phyloP scores from a whole-genome alignment of 2,113 vertebrate species.

The Tyrannus savana region DNA sequence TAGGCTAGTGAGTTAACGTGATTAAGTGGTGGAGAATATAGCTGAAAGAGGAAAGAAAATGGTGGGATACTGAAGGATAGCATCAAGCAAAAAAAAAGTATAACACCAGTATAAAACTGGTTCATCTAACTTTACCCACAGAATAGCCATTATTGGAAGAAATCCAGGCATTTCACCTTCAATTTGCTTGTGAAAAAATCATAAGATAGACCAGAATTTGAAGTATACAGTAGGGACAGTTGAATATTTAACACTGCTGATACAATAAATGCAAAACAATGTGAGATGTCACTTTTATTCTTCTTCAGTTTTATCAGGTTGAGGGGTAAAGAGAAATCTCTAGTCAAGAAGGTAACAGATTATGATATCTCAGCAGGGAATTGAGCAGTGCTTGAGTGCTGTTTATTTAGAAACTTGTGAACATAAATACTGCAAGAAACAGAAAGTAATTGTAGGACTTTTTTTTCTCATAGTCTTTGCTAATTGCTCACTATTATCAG shows the following conservation, averaged over 20 bases:
- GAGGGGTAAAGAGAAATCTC: background rate
- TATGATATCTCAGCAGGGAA: background rate
- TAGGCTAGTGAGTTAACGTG: background rate
- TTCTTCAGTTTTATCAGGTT: background rate
- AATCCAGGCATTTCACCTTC: background rate
- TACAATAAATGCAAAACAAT: background rate
- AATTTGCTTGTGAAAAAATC: background rate
- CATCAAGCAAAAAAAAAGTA: background rate
- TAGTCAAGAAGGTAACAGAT: background rate
- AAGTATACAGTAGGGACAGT: background rate
- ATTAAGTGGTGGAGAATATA: background rate
- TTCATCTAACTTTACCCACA: background rate
- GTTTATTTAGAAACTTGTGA: background rate
- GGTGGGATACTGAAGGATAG: background rate
- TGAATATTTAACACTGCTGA: background rate
- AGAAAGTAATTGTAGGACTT: background rate
- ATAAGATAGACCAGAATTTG: background rate
- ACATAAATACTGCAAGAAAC: background rate
- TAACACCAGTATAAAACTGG: background rate
- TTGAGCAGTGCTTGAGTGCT: background rate
- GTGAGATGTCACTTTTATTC: background rate
- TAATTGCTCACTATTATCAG: background rate
- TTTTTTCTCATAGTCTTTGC: background rate
- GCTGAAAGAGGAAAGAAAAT: background rate
- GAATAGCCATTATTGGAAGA: background rate